phyloP scores from a whole-genome alignment of 2,888 invertebrate genomes.

The Uloborus plumipes region DNA sequence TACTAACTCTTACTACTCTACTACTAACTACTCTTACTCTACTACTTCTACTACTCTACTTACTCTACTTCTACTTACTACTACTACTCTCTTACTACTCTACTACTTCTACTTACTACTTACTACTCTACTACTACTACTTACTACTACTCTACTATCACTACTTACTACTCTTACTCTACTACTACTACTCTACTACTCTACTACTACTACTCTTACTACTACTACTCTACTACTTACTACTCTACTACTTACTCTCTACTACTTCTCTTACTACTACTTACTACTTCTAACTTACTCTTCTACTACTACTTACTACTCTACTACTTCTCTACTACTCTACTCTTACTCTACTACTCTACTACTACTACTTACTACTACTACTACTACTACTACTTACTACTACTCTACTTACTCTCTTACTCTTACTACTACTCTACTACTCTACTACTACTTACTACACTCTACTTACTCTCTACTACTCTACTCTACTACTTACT shows the following conservation, averaged over 20 bases:
- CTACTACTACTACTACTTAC: no score
- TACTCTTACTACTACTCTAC: background rate
- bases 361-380: no score
- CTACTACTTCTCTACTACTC: background rate
- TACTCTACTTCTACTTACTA: background rate
- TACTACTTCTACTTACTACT: background rate
- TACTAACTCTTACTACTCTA: background rate
- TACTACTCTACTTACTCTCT: no score
- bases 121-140: background rate
- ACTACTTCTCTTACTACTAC: background rate
- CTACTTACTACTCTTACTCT: background rate
- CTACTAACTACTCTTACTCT: background rate
- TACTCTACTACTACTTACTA: background rate
- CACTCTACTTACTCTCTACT: background rate
- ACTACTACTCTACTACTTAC: background rate
- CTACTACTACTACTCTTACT: no score
- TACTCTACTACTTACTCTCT: background rate
- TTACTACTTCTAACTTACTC: no score
- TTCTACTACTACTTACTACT: background rate
- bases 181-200: no score
- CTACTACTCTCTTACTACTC: background rate
- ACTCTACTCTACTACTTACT: background rate
- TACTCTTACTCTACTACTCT: background rate
- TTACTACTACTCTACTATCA: no score
- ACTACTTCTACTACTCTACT: background rate